A percentile compares a stretch with the other conserved stretches of the same genome.
phyloP scores from a whole-genome alignment of 1,140 invertebrate species.

The Drosophila triauraria region DNA sequence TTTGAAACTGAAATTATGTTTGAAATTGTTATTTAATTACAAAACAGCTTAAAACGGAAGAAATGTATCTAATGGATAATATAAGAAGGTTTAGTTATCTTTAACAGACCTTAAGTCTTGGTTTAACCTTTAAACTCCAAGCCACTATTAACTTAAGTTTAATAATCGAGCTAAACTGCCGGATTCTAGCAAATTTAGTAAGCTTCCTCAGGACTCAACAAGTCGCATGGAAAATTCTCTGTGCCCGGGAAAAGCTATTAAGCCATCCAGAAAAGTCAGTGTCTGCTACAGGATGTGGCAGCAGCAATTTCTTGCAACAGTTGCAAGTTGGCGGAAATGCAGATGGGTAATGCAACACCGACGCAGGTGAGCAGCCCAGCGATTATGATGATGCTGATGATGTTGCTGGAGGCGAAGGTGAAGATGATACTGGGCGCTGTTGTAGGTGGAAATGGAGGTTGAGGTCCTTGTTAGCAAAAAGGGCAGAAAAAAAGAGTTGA shows the following conservation, averaged over 20 bases:
- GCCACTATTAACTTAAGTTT: constrained; percentile 10
- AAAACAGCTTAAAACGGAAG: neutral
- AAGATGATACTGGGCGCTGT: constrained; percentile 10
- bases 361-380: constrained; percentile 41
- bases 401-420: constrained; percentile 8
- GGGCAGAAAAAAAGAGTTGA: constrained; percentile 1
- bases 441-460: constrained; percentile 6
- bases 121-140: neutral
- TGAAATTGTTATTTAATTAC: neutral
- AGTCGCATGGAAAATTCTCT: constrained; percentile 16
- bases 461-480: constrained; percentile 19
- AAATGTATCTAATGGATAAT: too few relatives aligned
- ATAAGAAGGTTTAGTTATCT: too few relatives aligned
- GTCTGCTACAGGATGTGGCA: constrained; percentile 41
- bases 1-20: too few relatives aligned
- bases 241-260: constrained; percentile 29
- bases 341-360: constrained; percentile 50
- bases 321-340: constrained; percentile 55
- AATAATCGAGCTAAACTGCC: constrained; percentile 5
- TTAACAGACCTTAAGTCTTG: neutral
- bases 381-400: constrained; percentile 22
- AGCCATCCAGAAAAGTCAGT: constrained; percentile 41
- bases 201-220: constrained; percentile 25
- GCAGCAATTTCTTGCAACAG: constrained; percentile 46
- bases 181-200: constrained; percentile 22